These are phyloP conservation scores for Ascaphus truei DNA, from an alignment of 2,113 vertebrate species.

Conservation along the genomic window DNA sequence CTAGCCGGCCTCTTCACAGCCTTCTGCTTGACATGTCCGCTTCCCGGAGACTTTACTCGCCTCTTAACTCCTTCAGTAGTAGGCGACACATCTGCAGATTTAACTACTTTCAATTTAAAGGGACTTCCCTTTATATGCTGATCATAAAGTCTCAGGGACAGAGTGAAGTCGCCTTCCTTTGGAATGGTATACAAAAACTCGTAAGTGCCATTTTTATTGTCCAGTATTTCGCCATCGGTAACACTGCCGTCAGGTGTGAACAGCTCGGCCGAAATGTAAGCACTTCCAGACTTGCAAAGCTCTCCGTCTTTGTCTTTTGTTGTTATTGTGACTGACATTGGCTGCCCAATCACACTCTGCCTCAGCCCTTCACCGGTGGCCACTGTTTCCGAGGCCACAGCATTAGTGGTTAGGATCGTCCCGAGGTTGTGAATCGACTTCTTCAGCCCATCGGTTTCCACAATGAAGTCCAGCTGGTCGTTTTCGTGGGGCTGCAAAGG, in stretches of 20 bases:
- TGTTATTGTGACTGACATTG: slow-evolving; percentile 85
- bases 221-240: slow-evolving; percentile 82
- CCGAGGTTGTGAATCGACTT: slow-evolving; percentile 96
- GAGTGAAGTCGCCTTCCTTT: slow-evolving; percentile 82
- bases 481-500: slow-evolving; percentile 89
- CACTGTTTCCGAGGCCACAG: slow-evolving; percentile 87
- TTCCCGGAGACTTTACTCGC: slow-evolving; percentile 86
- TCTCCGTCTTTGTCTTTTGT: slow-evolving; percentile 93
- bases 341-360: slow-evolving; percentile 83
- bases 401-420: slow-evolving; percentile 87
- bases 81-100: slow-evolving; percentile 77
- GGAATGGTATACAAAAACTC: slow-evolving; percentile 86
- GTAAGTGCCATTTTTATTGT: slow-evolving; percentile 97
- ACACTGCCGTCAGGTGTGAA: slow-evolving; percentile 77
- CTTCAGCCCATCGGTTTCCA: slow-evolving; percentile 90
- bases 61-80: slow-evolving; percentile 82
- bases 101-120: slow-evolving; percentile 84
- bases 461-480: slow-evolving; percentile 85
- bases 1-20: slow-evolving; percentile 89
- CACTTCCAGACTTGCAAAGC: slow-evolving; percentile 91
- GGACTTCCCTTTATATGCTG: slow-evolving; percentile 95
- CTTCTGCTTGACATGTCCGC: slow-evolving; percentile 86
- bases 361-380: slow-evolving; percentile 87
- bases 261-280: slow-evolving; percentile 82
- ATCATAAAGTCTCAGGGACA: slow-evolving; percentile 85